Conservation (phyloP, 2,888 invertebrate species). For the Diadegma fenestrale region DNA sequence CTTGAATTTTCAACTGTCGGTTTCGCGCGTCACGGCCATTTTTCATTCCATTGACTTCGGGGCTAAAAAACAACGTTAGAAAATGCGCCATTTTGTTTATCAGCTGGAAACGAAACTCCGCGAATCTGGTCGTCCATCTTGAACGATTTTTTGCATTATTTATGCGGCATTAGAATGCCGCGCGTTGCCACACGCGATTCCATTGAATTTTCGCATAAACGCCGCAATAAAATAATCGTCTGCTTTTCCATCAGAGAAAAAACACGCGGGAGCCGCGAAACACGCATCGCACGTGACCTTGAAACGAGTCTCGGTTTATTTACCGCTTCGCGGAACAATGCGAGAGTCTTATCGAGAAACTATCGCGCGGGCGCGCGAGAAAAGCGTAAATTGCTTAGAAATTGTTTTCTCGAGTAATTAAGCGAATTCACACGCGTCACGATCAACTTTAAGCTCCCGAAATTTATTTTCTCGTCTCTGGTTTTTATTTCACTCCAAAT, state of each 20-base stretch:
- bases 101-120: conserved; percentile 5
- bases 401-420: conserved; percentile 2
- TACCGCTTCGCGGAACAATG: conserved; percentile 48
- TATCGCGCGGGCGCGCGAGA: conserved; percentile 21
- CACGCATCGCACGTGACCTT: conserved; percentile 19
- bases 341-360: conserved; percentile 26
- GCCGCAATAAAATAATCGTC: background rate
- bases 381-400: conserved; percentile 11
- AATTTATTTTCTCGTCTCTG: background rate
- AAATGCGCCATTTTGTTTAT: conserved; percentile 23
- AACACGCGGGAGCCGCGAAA: background rate
- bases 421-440: background rate
- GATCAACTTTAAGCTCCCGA: background rate
- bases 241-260: background rate
- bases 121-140: conserved; percentile 2
- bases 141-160: background rate
- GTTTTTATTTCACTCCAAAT: background rate
- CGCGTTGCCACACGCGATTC: conserved; percentile 5
- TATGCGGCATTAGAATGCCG: background rate
- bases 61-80: conserved; percentile 13
- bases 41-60: background rate
- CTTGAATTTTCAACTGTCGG: background rate
- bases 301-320: conserved; percentile 33
- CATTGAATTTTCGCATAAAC: conserved; percentile 1
- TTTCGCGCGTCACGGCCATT: background rate